These are phyloP conservation scores for Myiotriccus ornatus DNA, from an alignment of 2,797 vertebrate species.

Conservation along the genomic window DNA sequence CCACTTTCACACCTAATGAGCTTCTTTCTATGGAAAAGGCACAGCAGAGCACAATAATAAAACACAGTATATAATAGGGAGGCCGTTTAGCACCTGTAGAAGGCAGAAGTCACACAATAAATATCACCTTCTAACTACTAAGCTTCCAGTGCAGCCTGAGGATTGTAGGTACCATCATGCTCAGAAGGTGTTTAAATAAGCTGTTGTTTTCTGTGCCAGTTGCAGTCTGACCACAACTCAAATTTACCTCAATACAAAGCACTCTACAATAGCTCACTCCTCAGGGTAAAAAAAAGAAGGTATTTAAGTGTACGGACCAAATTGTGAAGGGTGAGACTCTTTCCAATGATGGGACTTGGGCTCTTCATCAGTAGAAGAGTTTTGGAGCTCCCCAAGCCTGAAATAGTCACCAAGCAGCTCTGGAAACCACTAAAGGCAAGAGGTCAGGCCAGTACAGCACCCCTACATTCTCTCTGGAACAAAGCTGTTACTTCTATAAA, in stretches of 20 bases:
- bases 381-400: background rate
- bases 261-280: background rate
- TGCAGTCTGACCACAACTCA: background rate
- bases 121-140: background rate
- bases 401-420: background rate
- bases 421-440: fast-evolving
- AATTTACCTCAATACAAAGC: background rate
- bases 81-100: background rate
- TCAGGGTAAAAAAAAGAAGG: background rate
- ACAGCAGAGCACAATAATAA: background rate
- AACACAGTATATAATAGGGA: background rate
- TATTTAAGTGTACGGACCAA: background rate
- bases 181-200: background rate
- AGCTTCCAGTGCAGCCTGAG: background rate
- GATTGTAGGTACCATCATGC: background rate
- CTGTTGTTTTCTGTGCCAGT: background rate
- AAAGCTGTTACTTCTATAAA: background rate
- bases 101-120: background rate
- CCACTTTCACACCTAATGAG: background rate
- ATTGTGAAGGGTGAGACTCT: background rate
- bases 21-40: background rate
- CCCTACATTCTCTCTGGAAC: background rate
- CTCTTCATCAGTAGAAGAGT: background rate
- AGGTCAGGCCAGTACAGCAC: background rate
- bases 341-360: background rate